Conservation (phyloP, 2,888 invertebrate species). For the Rhogogaster chlorosoma region DNA sequence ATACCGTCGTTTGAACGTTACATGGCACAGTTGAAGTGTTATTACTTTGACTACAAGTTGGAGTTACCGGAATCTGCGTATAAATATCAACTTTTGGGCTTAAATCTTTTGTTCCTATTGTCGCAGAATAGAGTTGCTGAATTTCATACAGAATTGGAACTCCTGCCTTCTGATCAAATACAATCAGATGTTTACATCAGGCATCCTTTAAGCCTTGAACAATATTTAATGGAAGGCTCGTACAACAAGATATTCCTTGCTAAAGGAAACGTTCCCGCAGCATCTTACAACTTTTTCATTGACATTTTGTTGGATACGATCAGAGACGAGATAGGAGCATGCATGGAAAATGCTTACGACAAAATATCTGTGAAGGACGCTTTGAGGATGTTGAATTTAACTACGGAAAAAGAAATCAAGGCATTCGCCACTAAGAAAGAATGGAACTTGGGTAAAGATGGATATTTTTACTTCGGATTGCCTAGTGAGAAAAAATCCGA, state of each 20-base stretch:
- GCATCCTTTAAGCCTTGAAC: conserved; percentile 97
- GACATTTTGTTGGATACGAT: conserved; percentile 97
- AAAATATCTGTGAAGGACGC: conserved; percentile 93
- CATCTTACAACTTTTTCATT: conserved; percentile 97
- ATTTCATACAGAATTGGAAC: conserved; percentile 98
- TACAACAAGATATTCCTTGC: conserved; percentile 94
- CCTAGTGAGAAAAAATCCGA: conserved; percentile 87
- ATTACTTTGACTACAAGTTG: conserved; percentile 94
- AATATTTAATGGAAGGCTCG: conserved; percentile 99
- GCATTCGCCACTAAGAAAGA: conserved; percentile 91
- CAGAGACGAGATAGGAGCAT: conserved; percentile 96
- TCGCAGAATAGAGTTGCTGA: conserved; percentile 98
- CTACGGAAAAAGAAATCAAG: conserved; percentile 87
- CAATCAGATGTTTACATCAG: conserved; percentile 96
- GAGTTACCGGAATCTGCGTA: conserved; percentile 94
- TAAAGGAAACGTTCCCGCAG: conserved; percentile 96
- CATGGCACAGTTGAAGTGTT: conserved; percentile 98
- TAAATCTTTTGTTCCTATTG: conserved; percentile 95
- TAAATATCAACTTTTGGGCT: conserved; percentile 95
- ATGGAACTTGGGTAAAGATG: conserved; percentile 89
- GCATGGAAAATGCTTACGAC: conserved; percentile 97
- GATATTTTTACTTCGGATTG: conserved; percentile 89
- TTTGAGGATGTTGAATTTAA: conserved; percentile 92
- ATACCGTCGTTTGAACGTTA: conserved; percentile 98
- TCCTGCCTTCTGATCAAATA: conserved; percentile 94